Evolutionary conservation across 2,888 invertebrate genomes (phyloP).

Genomic region (Notodonta dromedarius): DNA sequence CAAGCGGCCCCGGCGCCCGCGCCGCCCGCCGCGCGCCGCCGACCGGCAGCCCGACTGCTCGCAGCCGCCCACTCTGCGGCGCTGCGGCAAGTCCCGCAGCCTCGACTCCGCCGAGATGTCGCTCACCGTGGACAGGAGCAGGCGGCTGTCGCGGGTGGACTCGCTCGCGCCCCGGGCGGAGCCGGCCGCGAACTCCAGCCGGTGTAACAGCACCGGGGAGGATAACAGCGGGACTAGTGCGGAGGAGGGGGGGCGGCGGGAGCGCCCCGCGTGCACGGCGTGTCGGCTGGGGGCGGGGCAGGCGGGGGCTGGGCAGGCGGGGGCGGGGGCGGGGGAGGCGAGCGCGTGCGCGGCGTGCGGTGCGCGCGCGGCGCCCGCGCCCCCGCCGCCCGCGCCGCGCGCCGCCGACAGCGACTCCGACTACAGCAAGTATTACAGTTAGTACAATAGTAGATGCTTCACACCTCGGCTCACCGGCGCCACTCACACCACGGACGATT

Average conservation of each 20-base stretch:
- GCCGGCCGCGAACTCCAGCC: constrained; percentile 47
- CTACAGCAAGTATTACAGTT: constrained; percentile 84
- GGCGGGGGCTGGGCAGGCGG: too few relatives aligned
- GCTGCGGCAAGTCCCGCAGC: constrained; percentile 92
- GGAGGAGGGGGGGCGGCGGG: constrained; percentile 47
- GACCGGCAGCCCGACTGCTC: constrained; percentile 48
- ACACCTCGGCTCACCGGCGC: constrained; percentile 15
- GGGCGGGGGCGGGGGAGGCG: too few relatives aligned
- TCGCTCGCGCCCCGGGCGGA: constrained; percentile 26
- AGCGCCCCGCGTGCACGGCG: constrained; percentile 51
- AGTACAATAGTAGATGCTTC: constrained; percentile 78
- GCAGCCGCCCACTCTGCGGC: constrained; percentile 83
- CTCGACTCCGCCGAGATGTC: constrained; percentile 93
- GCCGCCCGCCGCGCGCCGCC: constrained; percentile 65
- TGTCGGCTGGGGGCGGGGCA: constrained; percentile 33
- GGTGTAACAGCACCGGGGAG: constrained; percentile 55
- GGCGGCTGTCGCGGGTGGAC: constrained; percentile 45
- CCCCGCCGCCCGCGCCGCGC: constrained; percentile 27
- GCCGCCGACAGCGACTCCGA: constrained; percentile 74
- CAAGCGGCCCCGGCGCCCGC: constrained; percentile 56
- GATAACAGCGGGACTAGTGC: constrained; percentile 55
- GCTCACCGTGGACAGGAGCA: constrained; percentile 79
- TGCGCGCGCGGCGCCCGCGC: constrained; percentile 31
- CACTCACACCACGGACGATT: constrained; percentile 18
- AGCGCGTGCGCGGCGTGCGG: constrained; percentile 49